Conservation (phyloP, 2,888 invertebrate species). For the Tetanocera ferruginea region DNA sequence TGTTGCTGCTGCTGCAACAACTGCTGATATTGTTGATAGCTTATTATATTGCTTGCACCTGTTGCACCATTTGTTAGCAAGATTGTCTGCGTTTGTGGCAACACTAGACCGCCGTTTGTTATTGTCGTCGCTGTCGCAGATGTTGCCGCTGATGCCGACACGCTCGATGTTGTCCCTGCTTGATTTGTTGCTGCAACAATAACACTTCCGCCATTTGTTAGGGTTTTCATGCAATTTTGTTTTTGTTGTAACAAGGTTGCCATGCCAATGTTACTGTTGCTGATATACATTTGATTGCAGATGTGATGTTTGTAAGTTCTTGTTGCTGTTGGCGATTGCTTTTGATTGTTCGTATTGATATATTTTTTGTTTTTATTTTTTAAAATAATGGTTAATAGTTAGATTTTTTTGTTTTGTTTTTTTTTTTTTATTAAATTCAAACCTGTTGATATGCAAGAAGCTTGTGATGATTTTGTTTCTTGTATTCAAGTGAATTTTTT, state of each 20-base stretch:
- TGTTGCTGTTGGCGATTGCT: conserved; percentile 28
- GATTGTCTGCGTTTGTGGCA: conserved; percentile 51
- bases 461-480: conserved; percentile 11
- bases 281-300: conserved; percentile 57
- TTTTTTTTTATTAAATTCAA: neutral
- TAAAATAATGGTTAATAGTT: neutral
- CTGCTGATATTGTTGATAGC: conserved; percentile 53
- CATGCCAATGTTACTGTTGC: conserved; percentile 72
- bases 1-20: conserved; percentile 52
- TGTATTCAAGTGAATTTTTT: neutral
- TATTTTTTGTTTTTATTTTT: neutral
- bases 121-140: conserved; percentile 35
- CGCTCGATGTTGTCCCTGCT: conserved; percentile 42
- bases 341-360: conserved; percentile 17
- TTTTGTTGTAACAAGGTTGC: conserved; percentile 85
- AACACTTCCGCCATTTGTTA: conserved; percentile 74
- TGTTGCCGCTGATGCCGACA: conserved; percentile 45
- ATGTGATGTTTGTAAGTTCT: neutral
- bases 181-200: conserved; percentile 46
- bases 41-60: conserved; percentile 43
- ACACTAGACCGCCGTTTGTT: conserved; percentile 46
- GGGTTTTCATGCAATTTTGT: conserved; percentile 83
- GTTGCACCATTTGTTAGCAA: conserved; percentile 51
- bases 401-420: neutral
- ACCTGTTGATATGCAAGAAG: conserved; percentile 5